Conservation (phyloP, 2,113 vertebrate species). For the Neodon shergylaensis region DNA sequence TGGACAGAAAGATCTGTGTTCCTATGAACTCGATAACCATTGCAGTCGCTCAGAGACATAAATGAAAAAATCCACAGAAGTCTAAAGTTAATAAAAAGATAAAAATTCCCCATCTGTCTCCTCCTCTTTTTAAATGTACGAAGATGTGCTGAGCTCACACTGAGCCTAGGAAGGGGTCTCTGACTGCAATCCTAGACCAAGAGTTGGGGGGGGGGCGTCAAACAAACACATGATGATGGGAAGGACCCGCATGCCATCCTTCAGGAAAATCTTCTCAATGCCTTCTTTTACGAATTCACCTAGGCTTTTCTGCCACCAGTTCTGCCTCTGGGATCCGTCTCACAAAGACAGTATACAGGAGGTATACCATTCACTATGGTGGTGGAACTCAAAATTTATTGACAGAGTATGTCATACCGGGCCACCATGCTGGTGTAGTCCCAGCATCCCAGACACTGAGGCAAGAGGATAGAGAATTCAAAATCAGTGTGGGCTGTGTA, state of each 20-base stretch:
- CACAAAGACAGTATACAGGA: rapidly evolving
- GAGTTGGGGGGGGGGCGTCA: background rate
- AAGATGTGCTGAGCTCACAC: background rate
- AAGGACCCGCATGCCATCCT: background rate
- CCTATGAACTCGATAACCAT: background rate
- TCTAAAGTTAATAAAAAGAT: background rate
- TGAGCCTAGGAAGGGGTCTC: background rate
- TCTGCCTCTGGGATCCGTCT: background rate
- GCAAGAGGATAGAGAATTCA: background rate
- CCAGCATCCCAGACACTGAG: no score
- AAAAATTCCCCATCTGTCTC: background rate
- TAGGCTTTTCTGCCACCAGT: background rate
- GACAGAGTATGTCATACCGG: background rate
- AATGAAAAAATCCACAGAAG: background rate
- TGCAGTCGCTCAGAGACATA: slow-evolving; percentile 6
- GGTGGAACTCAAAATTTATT: background rate
- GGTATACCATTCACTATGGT: background rate
- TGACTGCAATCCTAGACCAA: background rate
- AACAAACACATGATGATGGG: background rate
- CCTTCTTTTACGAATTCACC: background rate
- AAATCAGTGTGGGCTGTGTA: background rate
- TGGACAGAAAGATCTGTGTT: background rate
- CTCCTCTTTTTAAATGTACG: background rate
- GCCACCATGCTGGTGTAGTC: background rate
- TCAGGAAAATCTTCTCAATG: background rate